Conservation (phyloP, 2,797 vertebrate genomes). For the Hybognathus amarus region DNA sequence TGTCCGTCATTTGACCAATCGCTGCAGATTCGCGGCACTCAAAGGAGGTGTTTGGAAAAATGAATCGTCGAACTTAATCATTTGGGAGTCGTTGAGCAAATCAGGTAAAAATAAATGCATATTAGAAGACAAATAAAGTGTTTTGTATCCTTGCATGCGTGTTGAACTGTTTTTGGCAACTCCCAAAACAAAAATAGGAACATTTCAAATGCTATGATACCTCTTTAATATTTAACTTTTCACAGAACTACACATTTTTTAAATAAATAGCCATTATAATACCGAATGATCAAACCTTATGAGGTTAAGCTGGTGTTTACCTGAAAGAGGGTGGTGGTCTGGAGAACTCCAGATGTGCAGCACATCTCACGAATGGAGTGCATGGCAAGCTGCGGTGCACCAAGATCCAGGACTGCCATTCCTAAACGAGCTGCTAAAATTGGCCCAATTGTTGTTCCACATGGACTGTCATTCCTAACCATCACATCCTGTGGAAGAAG, state of each 20-base stretch:
- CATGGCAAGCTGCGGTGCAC: constrained; percentile 94
- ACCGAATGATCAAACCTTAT: background rate
- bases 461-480: constrained; percentile 93
- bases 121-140: too few species aligned
- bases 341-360: constrained; percentile 91
- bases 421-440: constrained; percentile 92
- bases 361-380: constrained; percentile 98
- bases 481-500: constrained; percentile 85
- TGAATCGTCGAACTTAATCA: too few species aligned
- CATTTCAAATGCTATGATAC: too few species aligned
- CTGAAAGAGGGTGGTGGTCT: constrained; percentile 92
- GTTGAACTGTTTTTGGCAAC: too few species aligned
- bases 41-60: too few species aligned
- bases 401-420: constrained; percentile 90
- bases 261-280: background rate
- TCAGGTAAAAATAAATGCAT: too few species aligned
- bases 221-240: background rate
- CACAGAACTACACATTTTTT: background rate
- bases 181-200: too few species aligned
- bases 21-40: too few species aligned
- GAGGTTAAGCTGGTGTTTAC: constrained; percentile 54
- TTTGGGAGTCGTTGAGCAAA: too few species aligned
- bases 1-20: too few species aligned
- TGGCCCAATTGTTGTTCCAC: constrained; percentile 92
- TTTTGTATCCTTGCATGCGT: too few species aligned